These are phyloP conservation scores for Phoxinus phoxinus DNA, from an alignment of 2,113 vertebrate species.

Conservation along the genomic window DNA sequence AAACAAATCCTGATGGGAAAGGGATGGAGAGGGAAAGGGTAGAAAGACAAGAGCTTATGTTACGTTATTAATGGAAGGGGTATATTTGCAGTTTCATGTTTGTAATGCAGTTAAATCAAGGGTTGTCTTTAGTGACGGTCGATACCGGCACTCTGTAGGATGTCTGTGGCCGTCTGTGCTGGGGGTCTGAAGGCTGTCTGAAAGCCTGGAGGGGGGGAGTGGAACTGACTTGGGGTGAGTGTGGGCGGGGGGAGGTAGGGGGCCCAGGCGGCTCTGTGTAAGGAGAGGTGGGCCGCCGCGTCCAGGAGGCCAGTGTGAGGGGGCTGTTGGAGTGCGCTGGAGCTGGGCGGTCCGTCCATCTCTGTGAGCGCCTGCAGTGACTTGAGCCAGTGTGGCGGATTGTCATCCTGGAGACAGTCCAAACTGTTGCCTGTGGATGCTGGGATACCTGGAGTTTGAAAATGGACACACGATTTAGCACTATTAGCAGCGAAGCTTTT, in stretches of 20 bases:
- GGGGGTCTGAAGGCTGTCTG: slow-evolving; percentile 98
- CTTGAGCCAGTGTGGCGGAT: slow-evolving; percentile 99
- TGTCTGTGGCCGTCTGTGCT: slow-evolving; percentile 96
- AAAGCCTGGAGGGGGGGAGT: slow-evolving; percentile 97
- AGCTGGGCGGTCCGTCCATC: slow-evolving; percentile 88
- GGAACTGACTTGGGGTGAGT: slow-evolving; percentile 89
- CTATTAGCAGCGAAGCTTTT: background rate
- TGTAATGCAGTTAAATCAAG: slow-evolving; percentile 67
- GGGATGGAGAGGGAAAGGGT: slow-evolving; percentile 72
- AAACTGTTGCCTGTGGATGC: slow-evolving; percentile 92
- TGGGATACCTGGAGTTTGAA: slow-evolving; percentile 84
- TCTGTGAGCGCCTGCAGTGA: slow-evolving; percentile 99
- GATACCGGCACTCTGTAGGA: slow-evolving; percentile 97
- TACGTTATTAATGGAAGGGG: slow-evolving; percentile 83
- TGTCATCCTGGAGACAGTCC: slow-evolving; percentile 98
- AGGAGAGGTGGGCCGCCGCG: slow-evolving; percentile 79
- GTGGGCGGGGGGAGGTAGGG: slow-evolving; percentile 87
- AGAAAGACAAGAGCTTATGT: slow-evolving; percentile 79
- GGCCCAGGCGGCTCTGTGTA: slow-evolving; percentile 97
- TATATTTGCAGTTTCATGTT: slow-evolving; percentile 82
- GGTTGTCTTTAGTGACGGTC: slow-evolving; percentile 92
- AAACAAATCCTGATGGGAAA: slow-evolving; percentile 55
- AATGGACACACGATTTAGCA: background rate
- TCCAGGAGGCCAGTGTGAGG: slow-evolving; percentile 81
- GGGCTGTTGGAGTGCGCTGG: slow-evolving; percentile 80